Percentiles rank a stretch among this genome's conserved stretches.
Conservation (phyloP, 2,113 vertebrate species). For the Alethe diademata region DNA sequence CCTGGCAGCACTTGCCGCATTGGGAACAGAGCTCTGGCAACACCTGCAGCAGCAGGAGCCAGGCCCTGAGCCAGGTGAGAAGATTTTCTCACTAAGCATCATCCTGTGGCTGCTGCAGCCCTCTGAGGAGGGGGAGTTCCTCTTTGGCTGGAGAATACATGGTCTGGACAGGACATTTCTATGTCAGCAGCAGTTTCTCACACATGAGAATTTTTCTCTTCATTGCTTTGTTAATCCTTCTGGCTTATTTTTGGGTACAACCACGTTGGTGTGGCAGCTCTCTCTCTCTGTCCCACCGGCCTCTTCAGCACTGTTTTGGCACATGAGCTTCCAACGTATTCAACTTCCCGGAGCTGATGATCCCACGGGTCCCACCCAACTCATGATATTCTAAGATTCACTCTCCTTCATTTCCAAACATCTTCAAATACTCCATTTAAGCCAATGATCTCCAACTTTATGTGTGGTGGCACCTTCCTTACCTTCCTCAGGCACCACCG, state of each 20-base stretch:
- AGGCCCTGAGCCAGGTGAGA: accelerated
- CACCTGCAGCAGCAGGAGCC: neutral
- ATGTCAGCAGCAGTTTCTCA: neutral
- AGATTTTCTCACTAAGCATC: neutral
- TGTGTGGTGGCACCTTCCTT: neutral
- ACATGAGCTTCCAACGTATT: neutral
- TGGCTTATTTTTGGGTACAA: neutral
- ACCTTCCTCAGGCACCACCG: slow-evolving; percentile 94
- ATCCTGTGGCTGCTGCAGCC: neutral
- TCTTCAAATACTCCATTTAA: neutral
- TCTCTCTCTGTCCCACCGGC: neutral
- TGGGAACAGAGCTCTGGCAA: neutral
- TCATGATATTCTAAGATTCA: neutral
- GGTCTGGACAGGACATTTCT: neutral
- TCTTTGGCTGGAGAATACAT: neutral
- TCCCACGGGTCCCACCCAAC: neutral
- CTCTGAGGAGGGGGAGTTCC: neutral
- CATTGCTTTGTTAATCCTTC: neutral
- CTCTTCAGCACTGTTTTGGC: neutral
- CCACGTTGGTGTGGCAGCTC: neutral
- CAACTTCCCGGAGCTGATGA: neutral
- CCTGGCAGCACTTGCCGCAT: neutral
- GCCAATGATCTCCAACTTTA: neutral
- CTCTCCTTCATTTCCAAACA: neutral
- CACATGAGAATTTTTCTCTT: neutral